Base-by-base conservation (phyloP, 2,113 vertebrate genomes). In the Patagioenas fasciata region DNA sequence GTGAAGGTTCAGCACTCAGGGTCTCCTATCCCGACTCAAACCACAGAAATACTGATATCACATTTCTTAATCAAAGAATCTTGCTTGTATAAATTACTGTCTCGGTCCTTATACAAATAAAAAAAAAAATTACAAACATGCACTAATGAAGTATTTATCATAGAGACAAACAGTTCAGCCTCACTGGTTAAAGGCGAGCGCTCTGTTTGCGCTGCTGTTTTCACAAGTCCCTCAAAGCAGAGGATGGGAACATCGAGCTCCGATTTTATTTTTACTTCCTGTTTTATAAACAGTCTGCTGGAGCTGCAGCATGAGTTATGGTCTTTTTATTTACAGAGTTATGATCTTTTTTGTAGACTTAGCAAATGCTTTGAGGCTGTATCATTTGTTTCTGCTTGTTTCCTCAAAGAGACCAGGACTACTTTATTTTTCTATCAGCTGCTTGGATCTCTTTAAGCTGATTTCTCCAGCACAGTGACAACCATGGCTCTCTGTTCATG, bases 371-470 rank as follows among this genome's bases (percentile, higher is more conserved):
- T 88, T 96, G 65, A 62, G 65, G 29, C 56, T 86, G 9, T 58
- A 67, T 93, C 60, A 94, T 85, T 85, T 70, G 25, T 79, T 88
- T 86, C 85, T 96, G 88, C 94, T 97, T 97, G 92, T 95, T 97
- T 97, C 74, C 74, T 94, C 71, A 34, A 89, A 64, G 80, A 91
- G 58, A 26, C 15, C 40, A 62, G 75, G 83, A 75, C 34, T 65
- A 75, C 34, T 65, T 25, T 54, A 24, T 81, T 94, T 84, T 80
- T 70, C 7, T 48, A 66, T 70, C 80, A 95, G 71, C 92, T 96
- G 91, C 92, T 97, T 95, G 94, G 64, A 18, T 95, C 80, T 93
- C 88, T 97, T 95, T 73, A 95, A 95, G 88, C 77, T 96, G 95
- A 90, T 56, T 91, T 92, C 82, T 64, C 61, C 91, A 91, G 29